Evolutionary conservation across 2,113 vertebrate species (phyloP).

Genomic region (Pardalotus punctatus): DNA sequence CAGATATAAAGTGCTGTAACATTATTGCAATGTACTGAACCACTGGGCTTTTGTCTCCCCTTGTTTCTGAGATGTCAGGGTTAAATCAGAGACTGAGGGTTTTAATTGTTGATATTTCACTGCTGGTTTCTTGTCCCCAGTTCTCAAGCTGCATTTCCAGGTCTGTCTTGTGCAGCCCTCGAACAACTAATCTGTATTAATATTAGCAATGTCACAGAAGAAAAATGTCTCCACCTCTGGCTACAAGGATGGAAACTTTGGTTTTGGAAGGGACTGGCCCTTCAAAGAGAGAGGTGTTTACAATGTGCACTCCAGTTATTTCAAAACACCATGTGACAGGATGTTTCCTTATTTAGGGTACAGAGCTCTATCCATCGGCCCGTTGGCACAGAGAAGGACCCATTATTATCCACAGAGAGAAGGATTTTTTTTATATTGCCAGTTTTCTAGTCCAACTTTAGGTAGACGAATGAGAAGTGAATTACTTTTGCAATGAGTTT

Average conservation of each 20-base stretch:
- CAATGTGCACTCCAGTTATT: background rate
- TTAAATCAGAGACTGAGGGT: background rate
- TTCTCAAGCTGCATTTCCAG: background rate
- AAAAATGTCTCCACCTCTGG: background rate
- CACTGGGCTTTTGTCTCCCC: background rate
- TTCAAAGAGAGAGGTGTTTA: background rate
- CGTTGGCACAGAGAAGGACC: background rate
- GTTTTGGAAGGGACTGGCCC: background rate
- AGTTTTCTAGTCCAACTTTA: background rate
- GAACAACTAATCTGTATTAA: background rate
- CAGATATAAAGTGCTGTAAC: background rate
- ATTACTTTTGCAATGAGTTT: background rate
- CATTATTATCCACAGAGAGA: background rate
- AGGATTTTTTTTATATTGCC: background rate
- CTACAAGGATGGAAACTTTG: background rate
- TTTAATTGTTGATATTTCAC: background rate
- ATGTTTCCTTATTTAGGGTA: constrained; percentile 10
- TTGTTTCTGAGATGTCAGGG: background rate
- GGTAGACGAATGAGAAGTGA: background rate
- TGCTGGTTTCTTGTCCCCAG: background rate
- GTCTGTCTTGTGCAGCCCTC: background rate
- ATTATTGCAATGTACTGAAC: background rate
- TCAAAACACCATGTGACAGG: constrained; percentile 30
- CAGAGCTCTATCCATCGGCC: background rate
- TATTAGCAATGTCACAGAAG: background rate